Percentiles rank a stretch among this genome's conserved stretches.
Evolutionary conservation across 2,797 vertebrate species (phyloP).

Genomic region (Tragopan temminckii): DNA sequence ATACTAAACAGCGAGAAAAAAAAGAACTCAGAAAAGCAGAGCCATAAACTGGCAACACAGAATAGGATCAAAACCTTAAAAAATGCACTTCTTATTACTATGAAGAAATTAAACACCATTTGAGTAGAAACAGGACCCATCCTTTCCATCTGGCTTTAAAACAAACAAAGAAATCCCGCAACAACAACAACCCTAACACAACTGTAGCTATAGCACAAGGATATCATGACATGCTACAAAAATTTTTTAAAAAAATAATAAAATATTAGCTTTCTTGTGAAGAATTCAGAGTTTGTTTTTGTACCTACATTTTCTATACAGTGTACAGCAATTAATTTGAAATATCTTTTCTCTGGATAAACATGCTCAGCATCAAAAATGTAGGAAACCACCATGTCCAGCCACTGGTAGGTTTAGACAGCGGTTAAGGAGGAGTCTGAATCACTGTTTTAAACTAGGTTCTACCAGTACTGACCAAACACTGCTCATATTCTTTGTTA

Average conservation of each 20-base stretch:
- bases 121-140: background rate
- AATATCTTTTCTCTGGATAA: background rate
- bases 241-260: accelerated
- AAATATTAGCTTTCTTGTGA: background rate
- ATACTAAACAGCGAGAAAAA: background rate
- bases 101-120: background rate
- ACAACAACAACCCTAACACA: background rate
- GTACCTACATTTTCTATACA: background rate
- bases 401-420: background rate
- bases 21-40: background rate
- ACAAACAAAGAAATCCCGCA: background rate
- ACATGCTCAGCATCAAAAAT: background rate
- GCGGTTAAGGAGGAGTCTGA: background rate
- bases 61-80: background rate
- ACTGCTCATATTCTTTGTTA: background rate
- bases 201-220: background rate
- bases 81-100: background rate
- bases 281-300: background rate
- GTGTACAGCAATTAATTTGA: background rate
- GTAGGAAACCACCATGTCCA: background rate
- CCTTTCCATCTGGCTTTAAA: background rate
- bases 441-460: background rate
- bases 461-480: background rate
- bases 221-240: background rate
- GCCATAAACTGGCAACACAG: background rate